Percentiles rank a stretch among this genome's conserved stretches.
phyloP scores from a whole-genome alignment of 2,113 vertebrate species.

The Oncorhynchus keta region DNA sequence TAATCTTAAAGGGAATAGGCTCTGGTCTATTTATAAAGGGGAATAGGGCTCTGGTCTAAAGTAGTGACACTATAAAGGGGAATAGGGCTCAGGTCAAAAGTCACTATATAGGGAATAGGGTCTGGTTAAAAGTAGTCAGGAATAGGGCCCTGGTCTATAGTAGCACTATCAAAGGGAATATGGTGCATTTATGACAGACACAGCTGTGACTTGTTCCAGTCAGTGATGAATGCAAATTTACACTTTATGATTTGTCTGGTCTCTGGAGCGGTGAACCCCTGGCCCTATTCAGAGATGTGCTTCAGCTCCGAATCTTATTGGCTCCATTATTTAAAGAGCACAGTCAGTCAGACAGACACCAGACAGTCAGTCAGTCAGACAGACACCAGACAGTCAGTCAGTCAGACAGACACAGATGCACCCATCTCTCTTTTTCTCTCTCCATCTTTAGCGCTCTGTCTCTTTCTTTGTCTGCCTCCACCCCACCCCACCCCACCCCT shows the following conservation, averaged over 20 bases:
- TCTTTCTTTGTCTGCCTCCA: neutral
- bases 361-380: conserved; percentile 20
- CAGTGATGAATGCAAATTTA: conserved; percentile 70
- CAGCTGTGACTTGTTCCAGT: conserved; percentile 45
- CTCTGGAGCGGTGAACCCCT: conserved; percentile 58
- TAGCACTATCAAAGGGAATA: neutral
- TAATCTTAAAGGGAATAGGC: too few species aligned
- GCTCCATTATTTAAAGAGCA: conserved; percentile 73
- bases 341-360: too few species aligned
- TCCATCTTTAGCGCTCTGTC: neutral
- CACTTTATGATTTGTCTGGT: conserved; percentile 57
- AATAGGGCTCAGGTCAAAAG: too few species aligned
- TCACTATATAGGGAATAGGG: too few species aligned
- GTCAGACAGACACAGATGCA: conserved; percentile 28
- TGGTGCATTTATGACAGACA: conserved; percentile 27
- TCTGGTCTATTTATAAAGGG: too few species aligned
- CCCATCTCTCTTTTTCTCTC: neutral
- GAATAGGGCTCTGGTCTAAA: too few species aligned
- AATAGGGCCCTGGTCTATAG: neutral
- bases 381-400: conserved; percentile 6
- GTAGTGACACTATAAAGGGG: too few species aligned
- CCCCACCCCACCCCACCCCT: too few species aligned
- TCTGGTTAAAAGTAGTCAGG: neutral
- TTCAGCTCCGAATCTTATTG: conserved; percentile 64
- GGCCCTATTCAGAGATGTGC: conserved; percentile 66